Conservation (phyloP, 2,797 vertebrate genomes). For the Notamacropus eugenii region DNA sequence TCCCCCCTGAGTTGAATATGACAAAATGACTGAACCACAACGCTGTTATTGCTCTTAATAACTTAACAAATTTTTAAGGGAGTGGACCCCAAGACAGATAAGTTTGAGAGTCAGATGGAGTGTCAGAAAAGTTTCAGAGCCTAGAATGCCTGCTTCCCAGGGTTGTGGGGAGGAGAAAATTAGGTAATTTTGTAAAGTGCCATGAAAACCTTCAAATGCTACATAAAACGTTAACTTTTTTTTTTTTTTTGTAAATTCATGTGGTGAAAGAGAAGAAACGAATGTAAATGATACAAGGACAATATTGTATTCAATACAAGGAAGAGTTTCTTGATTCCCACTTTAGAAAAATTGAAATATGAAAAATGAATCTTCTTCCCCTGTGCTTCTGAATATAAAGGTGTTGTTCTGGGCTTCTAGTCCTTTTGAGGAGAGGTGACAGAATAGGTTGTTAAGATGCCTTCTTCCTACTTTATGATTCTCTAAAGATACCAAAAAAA, state of each 20-base stretch:
- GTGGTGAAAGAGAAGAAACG: not conserved
- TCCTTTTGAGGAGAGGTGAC: not conserved
- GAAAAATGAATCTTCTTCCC: not conserved
- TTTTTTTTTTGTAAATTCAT: not conserved
- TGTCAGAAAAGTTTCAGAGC: not conserved
- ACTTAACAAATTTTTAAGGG: not conserved
- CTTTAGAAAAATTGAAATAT: not conserved
- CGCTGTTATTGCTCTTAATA: not conserved
- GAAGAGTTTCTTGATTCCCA: not conserved
- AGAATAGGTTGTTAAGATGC: not conserved
- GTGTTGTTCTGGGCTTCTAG: not conserved
- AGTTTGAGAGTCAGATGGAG: not conserved
- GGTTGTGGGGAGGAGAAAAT: not conserved
- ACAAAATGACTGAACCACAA: not conserved
- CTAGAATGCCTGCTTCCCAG: not conserved
- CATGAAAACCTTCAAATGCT: not conserved
- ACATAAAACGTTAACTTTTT: not conserved
- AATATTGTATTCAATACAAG: not conserved
- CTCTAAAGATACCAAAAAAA: not conserved
- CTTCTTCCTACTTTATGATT: not conserved
- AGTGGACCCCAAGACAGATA: not conserved
- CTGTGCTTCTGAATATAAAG: not conserved
- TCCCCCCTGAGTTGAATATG: no score
- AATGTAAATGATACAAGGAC: not conserved
- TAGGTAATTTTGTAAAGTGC: not conserved